Evolutionary conservation across 1,140 invertebrate genomes (phyloP), one percentile per base, ranked within the genome.

Genomic region (Subanguina moxae): DNA sequence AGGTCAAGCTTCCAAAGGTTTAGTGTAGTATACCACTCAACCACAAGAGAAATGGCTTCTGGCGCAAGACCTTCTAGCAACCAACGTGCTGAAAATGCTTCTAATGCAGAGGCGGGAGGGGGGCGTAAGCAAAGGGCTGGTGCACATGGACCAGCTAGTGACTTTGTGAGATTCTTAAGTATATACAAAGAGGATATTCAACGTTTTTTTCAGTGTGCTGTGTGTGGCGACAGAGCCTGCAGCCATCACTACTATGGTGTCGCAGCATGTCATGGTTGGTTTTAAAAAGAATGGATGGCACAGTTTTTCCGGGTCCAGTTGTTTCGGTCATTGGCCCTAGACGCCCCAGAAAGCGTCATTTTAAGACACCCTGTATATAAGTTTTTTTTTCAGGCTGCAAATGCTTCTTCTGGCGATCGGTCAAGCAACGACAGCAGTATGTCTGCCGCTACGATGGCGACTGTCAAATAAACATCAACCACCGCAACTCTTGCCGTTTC

Each of bases 351-450:
- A n/a, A n/a, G n/a, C n/a, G n/a, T n/a, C n/a, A n/a, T n/a, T n/a
- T n/a, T n/a, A n/a, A n/a, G n/a, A n/a, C n/a, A n/a, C n/a, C n/a
- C n/a, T n/a, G n/a, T n/a, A n/a, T n/a, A n/a, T n/a, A n/a, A n/a
- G n/a, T n/a, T n/a, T n/a, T n/a, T n/a, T 38, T 38, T 64, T 48
- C 38, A 46, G 48, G 69, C 27, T 95, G 92, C 84, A 95, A 95
- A 82, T 92, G 92, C 62, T 95, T 95, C 85, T 94, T 94, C 82
- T 85, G 92, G 56, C 85, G 92, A 61, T 92, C 90, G 57, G 91
- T 80, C 21, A 80, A 82, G 45, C 48, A 52, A 52, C 48, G 17
- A 25, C 48, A 52, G 48, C 58, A 58, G 64, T 64, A 72, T 57
- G 66, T 72, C 25, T 68, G 65, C 48, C 62, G 62, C n/a, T 62